phyloP scores from a whole-genome alignment of 2,113 vertebrate genomes.

The Oncorhynchus masou region DNA sequence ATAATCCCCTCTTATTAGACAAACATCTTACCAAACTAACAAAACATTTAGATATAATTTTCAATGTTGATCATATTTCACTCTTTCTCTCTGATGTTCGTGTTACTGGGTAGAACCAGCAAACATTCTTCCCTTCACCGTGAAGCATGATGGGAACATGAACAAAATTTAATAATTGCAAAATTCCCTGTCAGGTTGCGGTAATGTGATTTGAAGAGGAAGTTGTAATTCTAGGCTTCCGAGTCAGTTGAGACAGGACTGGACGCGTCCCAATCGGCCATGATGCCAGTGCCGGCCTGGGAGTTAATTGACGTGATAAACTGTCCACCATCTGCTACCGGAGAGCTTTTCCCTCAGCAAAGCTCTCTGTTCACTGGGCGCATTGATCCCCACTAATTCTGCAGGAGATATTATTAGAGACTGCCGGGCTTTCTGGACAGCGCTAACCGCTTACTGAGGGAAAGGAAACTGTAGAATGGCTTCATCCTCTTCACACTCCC shows the following conservation, averaged over 20 bases:
- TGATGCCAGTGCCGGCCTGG: slow-evolving; percentile 31
- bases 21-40: not conserved
- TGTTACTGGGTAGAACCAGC: not conserved
- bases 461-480: not conserved
- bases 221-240: slow-evolving; percentile 22
- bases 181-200: slow-evolving; percentile 8
- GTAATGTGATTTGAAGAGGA: slow-evolving; percentile 19
- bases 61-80: not conserved
- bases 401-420: slow-evolving; percentile 37
- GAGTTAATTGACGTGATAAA: slow-evolving; percentile 63
- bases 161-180: not conserved
- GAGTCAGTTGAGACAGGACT: slow-evolving; percentile 18
- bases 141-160: no score
- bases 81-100: not conserved
- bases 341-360: slow-evolving; percentile 43
- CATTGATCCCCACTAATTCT: slow-evolving; percentile 58
- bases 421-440: slow-evolving; percentile 10
- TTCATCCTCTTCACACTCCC: not conserved
- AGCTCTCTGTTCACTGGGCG: slow-evolving; percentile 29
- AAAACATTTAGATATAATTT: not conserved
- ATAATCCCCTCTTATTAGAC: not conserved
- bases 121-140: not conserved
- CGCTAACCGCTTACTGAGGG: not conserved
- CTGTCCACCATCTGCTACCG: slow-evolving; percentile 53
- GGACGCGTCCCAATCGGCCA: slow-evolving; percentile 24